Conservation (phyloP, 2,888 invertebrate species). For the Orthosia cruda region DNA sequence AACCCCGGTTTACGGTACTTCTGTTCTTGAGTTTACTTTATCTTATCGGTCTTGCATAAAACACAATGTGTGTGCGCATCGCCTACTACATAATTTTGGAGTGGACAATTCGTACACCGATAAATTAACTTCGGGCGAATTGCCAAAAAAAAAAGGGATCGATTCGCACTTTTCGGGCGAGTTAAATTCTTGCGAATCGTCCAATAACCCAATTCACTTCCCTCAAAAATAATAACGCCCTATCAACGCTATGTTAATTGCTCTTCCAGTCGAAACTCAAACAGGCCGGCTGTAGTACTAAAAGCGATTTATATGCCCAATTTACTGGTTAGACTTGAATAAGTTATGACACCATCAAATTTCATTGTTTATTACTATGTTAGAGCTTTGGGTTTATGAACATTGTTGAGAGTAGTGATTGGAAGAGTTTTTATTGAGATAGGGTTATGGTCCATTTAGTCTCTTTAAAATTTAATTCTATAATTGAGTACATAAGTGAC, state of each 20-base stretch:
- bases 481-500: too few relatives aligned
- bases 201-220: background rate
- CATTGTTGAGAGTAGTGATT: slow-evolving; percentile 26
- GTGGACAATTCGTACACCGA: too few relatives aligned
- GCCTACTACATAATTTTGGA: too few relatives aligned
- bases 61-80: too few relatives aligned
- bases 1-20: too few relatives aligned
- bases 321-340: slow-evolving; percentile 62
- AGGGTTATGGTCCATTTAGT: background rate
- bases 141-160: too few relatives aligned
- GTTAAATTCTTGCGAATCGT: too few relatives aligned
- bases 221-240: slow-evolving; percentile 8
- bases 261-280: slow-evolving; percentile 36
- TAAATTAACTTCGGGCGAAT: too few relatives aligned
- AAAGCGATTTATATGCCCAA: slow-evolving; percentile 65
- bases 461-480: too few relatives aligned
- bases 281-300: slow-evolving; percentile 27
- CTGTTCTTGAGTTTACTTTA: too few relatives aligned
- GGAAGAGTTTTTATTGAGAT: slow-evolving; percentile 9
- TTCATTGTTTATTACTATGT: slow-evolving; percentile 69
- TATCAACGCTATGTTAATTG: slow-evolving; percentile 31
- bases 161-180: too few relatives aligned
- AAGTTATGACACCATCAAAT: slow-evolving; percentile 67
- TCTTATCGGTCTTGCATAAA: too few relatives aligned
- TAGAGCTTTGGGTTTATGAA: slow-evolving; percentile 24